Conservation (phyloP, 92 coral and sea anemone genomes). For the Siderastrea radians region DNA sequence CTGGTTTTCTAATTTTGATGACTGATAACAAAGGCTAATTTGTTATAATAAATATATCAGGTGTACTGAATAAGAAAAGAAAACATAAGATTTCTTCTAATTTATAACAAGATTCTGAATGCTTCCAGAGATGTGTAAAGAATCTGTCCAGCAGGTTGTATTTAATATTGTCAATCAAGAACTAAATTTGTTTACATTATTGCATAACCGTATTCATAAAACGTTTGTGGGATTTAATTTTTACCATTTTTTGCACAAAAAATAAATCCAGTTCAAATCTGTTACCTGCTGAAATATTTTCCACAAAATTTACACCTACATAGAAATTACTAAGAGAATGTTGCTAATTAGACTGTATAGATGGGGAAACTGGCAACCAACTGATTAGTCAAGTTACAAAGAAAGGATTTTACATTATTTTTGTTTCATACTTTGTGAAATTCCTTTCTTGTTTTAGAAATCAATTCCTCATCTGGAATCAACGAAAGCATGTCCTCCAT, state of each 20-base stretch:
- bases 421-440: too few relatives aligned
- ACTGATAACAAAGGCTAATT: neutral
- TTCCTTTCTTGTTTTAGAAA: too few relatives aligned
- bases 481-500: too few relatives aligned
- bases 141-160: slow-evolving; percentile 43
- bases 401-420: too few relatives aligned
- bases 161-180: neutral
- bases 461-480: too few relatives aligned
- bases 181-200: neutral
- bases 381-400: too few relatives aligned
- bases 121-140: neutral
- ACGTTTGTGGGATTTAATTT: neutral
- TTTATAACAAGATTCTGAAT: too few relatives aligned
- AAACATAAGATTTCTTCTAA: neutral
- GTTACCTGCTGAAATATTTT: neutral
- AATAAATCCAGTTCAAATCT: too few relatives aligned
- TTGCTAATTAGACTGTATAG: too few relatives aligned
- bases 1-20: neutral
- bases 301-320: neutral
- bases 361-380: too few relatives aligned
- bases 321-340: too few relatives aligned
- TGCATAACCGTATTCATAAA: neutral
- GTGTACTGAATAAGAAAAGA: neutral
- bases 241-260: neutral
- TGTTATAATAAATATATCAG: neutral